Percentiles rank a stretch among this genome's conserved stretches.
These are phyloP conservation scores for Phyllotreta striolata DNA, from an alignment of 2,888 invertebrate genomes.

Conservation along the genomic window DNA sequence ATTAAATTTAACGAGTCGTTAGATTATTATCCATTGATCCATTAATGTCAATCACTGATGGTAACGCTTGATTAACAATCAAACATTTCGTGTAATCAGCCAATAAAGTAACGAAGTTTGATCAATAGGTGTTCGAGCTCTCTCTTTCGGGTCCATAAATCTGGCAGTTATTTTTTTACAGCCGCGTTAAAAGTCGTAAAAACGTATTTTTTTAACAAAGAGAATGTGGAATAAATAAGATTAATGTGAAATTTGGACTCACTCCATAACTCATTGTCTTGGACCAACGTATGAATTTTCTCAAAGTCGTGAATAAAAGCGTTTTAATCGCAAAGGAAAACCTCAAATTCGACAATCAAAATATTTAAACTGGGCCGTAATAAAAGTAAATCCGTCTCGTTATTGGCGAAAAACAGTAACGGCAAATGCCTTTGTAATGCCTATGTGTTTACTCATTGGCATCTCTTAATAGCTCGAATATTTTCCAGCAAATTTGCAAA, in stretches of 20 bases:
- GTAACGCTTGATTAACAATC: too few relatives aligned
- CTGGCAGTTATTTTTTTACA: too few relatives aligned
- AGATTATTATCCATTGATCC: too few relatives aligned
- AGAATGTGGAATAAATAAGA: constrained; percentile 1
- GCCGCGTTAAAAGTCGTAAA: too few relatives aligned
- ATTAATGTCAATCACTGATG: too few relatives aligned
- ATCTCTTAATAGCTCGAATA: neutral
- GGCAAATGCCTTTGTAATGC: neutral
- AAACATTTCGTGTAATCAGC: too few relatives aligned
- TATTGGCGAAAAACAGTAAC: neutral
- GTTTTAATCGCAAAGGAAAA: neutral
- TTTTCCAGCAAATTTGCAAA: constrained; percentile 12
- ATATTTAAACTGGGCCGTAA: constrained; percentile 9
- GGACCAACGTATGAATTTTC: neutral
- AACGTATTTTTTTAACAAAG: neutral
- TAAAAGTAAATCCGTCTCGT: neutral
- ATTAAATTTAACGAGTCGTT: too few relatives aligned
- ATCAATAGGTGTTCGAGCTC: too few relatives aligned
- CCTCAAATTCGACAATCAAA: constrained; percentile 2
- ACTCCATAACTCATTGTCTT: neutral
- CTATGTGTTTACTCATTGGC: neutral
- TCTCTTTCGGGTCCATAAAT: too few relatives aligned
- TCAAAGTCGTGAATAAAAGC: neutral
- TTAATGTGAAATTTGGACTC: constrained; percentile 9
- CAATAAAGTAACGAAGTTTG: too few relatives aligned